These are phyloP conservation scores for Epinephelus lanceolatus DNA, from an alignment of 2,113 vertebrate species.

Conservation along the genomic window DNA sequence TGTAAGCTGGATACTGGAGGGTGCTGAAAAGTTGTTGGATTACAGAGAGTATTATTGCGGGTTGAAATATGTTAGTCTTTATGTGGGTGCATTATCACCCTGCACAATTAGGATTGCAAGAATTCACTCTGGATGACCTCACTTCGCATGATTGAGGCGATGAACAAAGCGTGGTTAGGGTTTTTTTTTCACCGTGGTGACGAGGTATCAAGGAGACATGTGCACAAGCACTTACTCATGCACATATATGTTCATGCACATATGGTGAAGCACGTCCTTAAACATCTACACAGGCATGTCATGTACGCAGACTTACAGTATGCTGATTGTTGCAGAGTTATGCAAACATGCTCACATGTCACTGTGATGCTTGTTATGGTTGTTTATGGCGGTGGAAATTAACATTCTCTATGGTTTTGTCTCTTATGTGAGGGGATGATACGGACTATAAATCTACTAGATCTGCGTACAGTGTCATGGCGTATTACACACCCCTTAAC, in stretches of 20 bases:
- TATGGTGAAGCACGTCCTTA: background rate
- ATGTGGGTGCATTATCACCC: slow-evolving; percentile 70
- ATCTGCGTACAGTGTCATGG: slow-evolving; percentile 60
- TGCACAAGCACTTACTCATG: slow-evolving; percentile 1
- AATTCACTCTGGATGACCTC: slow-evolving; percentile 69
- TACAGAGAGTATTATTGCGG: slow-evolving; percentile 43
- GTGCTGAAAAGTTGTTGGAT: slow-evolving; percentile 75
- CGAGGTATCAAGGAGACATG: slow-evolving; percentile 23
- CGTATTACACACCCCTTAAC: slow-evolving; percentile 64
- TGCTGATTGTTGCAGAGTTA: slow-evolving; percentile 28
- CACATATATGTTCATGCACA: slow-evolving; percentile 2
- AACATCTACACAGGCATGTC: slow-evolving; percentile 7
- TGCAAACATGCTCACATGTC: slow-evolving; percentile 48
- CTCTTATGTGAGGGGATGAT: slow-evolving; percentile 56
- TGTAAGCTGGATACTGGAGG: slow-evolving; percentile 44
- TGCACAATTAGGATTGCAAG: slow-evolving; percentile 68
- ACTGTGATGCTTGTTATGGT: slow-evolving; percentile 53
- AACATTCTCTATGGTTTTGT: slow-evolving; percentile 72
- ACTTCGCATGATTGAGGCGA: slow-evolving; percentile 20
- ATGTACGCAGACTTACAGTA: slow-evolving; percentile 6
- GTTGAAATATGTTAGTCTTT: slow-evolving; percentile 67
- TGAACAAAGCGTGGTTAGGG: slow-evolving; percentile 12
- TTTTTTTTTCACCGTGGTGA: slow-evolving; percentile 15
- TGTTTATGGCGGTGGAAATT: slow-evolving; percentile 78
- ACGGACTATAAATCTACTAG: slow-evolving; percentile 65